phyloP scores from a whole-genome alignment of 2,113 vertebrate genomes.

The Pangasianodon hypophthalmus region DNA sequence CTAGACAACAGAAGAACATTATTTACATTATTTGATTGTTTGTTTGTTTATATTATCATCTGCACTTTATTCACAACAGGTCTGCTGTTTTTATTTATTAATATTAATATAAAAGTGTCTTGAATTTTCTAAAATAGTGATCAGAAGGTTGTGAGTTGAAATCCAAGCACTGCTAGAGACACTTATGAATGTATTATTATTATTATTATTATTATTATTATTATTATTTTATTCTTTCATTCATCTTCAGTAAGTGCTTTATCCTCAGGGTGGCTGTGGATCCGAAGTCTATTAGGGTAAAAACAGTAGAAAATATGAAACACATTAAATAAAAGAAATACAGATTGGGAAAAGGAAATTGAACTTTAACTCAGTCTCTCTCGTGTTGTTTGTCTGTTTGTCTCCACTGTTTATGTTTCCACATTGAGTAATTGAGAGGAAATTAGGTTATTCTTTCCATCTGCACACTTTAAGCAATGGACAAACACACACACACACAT shows the following conservation, averaged over 20 bases:
- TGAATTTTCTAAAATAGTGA: neutral
- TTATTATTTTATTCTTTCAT: neutral
- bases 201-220: neutral
- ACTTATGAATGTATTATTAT: neutral
- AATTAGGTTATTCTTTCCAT: conserved; percentile 5
- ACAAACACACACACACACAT: neutral
- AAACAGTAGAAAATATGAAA: neutral
- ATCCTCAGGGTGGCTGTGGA: no score
- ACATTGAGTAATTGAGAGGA: neutral
- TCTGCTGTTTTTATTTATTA: neutral
- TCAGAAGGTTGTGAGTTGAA: neutral
- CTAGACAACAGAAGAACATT: neutral
- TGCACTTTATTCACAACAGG: neutral
- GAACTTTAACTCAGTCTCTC: neutral
- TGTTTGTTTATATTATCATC: neutral
- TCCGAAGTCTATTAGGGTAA: neutral
- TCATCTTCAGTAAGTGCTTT: neutral
- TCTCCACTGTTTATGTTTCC: conserved; percentile 8
- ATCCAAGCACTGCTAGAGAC: neutral
- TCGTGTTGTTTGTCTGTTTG: neutral
- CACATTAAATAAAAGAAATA: neutral
- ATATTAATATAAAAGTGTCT: neutral
- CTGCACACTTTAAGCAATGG: conserved; percentile 2
- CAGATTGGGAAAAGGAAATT: neutral
- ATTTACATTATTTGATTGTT: neutral